Evolutionary conservation across 2,113 vertebrate genomes (phyloP), one percentile per base, ranked within the genome.

Genomic region (Charadrius vociferus): DNA sequence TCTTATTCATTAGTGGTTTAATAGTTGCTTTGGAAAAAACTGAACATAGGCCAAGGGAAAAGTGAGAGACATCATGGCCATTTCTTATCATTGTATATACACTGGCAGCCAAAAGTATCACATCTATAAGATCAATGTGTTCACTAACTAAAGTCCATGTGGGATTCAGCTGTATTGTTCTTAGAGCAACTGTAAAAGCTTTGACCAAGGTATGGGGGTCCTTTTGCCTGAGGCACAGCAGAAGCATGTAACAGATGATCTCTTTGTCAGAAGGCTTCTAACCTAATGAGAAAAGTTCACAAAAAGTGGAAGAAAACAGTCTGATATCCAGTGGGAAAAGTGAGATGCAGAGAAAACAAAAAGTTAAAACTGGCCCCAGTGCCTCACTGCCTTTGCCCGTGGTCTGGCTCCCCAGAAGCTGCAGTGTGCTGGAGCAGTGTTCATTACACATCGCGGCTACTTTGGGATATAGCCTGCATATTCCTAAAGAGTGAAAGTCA

Each of bases 271-370:
- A 65, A 74, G 17, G 49, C 18, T 65, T 73, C 32, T 14, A 49
- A 71, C 9, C 12, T 90, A 83, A 88, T 62, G 50, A 87, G 70
- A 93, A 94, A 94, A 85, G 87, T 72, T 88, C 90, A 96, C n/a
- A 72, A 79, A 56, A 91, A 87, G 66, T 79, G 74, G 62, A 94
- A 87, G 92, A 88, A 86, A 97, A 72, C 65, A 74, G 7, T 56
- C 22, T 77, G n/a, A 45, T 70, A 58, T n/a, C 53, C 63, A 80
- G 43, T 29, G 14, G 36, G 20, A 41, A 89, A 89, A 81, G 17
- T 56, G 53, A 96, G 36, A 84, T 52, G 27, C 22, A 95, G 36
- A 84, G 53, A 90, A 96, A 92, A 78, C 11, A 65, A 53, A 49
- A 90, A 73, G 36, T 12, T 17, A 52, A 66, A 79, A 26, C 15